phyloP scores from a whole-genome alignment of 2,113 vertebrate genomes.

The Myiagra hebetior region DNA sequence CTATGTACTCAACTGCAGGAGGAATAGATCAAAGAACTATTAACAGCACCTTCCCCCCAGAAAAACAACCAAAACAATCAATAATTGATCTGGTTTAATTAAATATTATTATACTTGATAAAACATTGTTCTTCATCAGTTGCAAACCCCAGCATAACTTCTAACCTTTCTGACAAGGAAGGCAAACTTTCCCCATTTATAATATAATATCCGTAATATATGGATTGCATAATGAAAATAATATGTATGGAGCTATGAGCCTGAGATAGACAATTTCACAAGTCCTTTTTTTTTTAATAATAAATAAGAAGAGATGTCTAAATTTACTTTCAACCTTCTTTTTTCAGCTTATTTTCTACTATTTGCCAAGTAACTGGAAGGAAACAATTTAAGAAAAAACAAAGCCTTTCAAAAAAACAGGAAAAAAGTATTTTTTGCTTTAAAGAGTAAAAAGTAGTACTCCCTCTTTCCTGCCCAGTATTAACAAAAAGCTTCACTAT shows the following conservation, averaged over 20 bases:
- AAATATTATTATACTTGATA: background rate
- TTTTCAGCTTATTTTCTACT: background rate
- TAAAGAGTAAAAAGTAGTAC: background rate
- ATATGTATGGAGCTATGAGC: background rate
- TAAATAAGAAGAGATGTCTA: background rate
- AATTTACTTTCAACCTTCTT: background rate
- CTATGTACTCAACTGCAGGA: background rate
- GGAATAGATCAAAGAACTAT: background rate
- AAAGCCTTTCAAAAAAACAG: background rate
- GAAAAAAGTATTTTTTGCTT: background rate
- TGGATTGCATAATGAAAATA: background rate
- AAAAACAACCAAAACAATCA: background rate
- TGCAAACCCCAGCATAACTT: background rate
- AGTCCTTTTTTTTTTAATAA: background rate
- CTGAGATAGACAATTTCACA: background rate
- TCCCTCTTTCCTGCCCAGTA: background rate
- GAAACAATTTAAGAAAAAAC: background rate
- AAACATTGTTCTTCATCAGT: background rate
- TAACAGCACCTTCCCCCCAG: background rate
- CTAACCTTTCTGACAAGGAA: background rate
- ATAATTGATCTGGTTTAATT: background rate
- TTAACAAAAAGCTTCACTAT: background rate
- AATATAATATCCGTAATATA: background rate
- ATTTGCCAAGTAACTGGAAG: background rate
- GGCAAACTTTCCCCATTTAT: background rate